Base-by-base conservation (phyloP, 2,888 invertebrate species). In the Tinea semifulvella region DNA sequence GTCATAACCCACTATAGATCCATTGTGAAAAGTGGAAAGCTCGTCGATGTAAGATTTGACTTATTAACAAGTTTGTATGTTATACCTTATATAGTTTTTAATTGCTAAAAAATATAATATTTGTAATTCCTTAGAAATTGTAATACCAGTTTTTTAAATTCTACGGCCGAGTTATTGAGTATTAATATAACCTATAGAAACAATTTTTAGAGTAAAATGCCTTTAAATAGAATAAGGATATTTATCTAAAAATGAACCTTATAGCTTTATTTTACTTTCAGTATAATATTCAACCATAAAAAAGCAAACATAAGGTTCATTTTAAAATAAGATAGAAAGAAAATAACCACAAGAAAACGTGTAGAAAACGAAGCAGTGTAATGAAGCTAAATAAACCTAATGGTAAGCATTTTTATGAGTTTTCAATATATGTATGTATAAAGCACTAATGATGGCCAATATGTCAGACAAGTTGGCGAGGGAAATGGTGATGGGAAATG, bases 321-420 rank as follows among this genome's bases (percentile, higher is more conserved):
- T 36, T 36, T 36, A 14, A 6, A 17, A 18, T 17, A 18, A 3
- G 8, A 6, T 14, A 18, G 8, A 36, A 36, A 14, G 10, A 18
- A 36, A 36, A 36, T 36, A 36, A 16, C 10, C 10, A 11, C 14
- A 36, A 36, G 17, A n/a, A n/a, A 36, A 36, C 36, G 36, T 36
- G 36, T 11, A 18, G n/a, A 36, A 22, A 18, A 14, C 31, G 13
- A 31, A 31, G n/a, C 14, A 31, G 14, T 13, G 2, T 31, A 31
- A 31, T 11, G 13, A 31, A 36, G 36, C 18, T 36, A 18, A 5
- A 22, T 7, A 36, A 36, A 17, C 17, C 18, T 17, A 36, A 36
- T 36, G 36, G 36, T 17, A 36, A 36, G 36, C 36, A n/a, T 18
- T 36, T 16, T n/a, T n/a, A n/a, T n/a, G n/a, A 8, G 16, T 18